Evolutionary conservation across 1,140 invertebrate species (phyloP).

Genomic region (Zaprionus lachaisei): DNA sequence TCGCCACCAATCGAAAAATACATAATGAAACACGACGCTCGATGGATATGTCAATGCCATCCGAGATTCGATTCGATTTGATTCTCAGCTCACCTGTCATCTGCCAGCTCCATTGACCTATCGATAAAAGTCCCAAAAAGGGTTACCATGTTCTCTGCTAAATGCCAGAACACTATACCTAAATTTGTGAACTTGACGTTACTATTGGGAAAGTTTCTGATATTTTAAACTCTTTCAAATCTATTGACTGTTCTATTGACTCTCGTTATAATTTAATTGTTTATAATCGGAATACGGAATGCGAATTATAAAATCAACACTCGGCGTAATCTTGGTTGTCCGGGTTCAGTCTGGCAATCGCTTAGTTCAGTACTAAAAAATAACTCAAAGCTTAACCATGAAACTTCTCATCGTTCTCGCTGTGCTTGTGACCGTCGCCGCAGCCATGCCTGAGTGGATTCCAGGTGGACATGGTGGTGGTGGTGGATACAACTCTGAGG

Average conservation of each 20-base stretch:
- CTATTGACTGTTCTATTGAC: too few species aligned
- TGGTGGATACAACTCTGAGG: too few species aligned
- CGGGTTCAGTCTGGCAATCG: not conserved
- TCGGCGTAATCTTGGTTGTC: not conserved
- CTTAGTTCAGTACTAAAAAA: not conserved
- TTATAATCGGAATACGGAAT: too few species aligned
- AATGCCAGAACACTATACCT: too few species aligned
- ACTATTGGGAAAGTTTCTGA: too few species aligned
- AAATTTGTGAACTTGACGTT: too few species aligned
- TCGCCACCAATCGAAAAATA: conserved; percentile 73
- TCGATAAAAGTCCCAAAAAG: not conserved
- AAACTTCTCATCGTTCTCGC: not conserved
- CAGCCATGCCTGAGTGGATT: not conserved
- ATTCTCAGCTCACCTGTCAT: not conserved
- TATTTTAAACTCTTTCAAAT: too few species aligned
- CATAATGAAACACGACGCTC: conserved; percentile 59
- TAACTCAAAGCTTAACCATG: not conserved
- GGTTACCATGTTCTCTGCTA: not conserved
- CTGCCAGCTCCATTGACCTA: not conserved
- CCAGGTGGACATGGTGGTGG: too few species aligned
- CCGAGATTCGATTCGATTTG: conserved; percentile 9
- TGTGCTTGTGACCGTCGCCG: not conserved
- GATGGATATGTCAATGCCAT: conserved; percentile 53
- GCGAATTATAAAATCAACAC: not conserved
- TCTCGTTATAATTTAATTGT: too few species aligned